phyloP scores from a whole-genome alignment of 1,140 invertebrate genomes.

The Solen grandis region DNA sequence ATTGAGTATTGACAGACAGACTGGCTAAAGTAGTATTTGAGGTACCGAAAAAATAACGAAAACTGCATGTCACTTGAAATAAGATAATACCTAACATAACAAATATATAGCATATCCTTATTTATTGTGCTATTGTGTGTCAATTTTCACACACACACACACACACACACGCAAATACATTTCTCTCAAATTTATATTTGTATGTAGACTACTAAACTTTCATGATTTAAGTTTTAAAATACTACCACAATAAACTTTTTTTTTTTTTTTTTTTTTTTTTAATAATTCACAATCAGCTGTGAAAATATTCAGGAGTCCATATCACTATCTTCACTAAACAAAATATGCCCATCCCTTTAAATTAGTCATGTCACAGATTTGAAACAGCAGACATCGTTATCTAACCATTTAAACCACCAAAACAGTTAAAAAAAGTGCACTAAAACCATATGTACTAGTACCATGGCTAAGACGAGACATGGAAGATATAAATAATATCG shows the following conservation, averaged over 20 bases:
- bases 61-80: background rate
- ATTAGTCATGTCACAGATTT: background rate
- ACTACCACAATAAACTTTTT: background rate
- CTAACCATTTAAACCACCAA: background rate
- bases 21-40: background rate
- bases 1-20: too few relatives aligned
- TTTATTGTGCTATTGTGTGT: background rate
- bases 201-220: background rate
- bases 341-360: background rate
- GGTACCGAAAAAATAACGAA: background rate
- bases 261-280: background rate
- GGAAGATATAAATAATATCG: too few relatives aligned
- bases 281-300: background rate
- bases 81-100: background rate
- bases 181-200: background rate
- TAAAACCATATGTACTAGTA: too few relatives aligned
- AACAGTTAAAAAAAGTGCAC: background rate
- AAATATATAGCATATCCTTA: too few relatives aligned
- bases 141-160: background rate
- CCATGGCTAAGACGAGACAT: too few relatives aligned
- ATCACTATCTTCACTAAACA: background rate
- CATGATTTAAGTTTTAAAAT: too few relatives aligned
- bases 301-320: background rate
- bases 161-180: background rate
- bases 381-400: background rate